Base-by-base conservation (phyloP, 2,797 vertebrate species). In the Vespertilio murinus region DNA sequence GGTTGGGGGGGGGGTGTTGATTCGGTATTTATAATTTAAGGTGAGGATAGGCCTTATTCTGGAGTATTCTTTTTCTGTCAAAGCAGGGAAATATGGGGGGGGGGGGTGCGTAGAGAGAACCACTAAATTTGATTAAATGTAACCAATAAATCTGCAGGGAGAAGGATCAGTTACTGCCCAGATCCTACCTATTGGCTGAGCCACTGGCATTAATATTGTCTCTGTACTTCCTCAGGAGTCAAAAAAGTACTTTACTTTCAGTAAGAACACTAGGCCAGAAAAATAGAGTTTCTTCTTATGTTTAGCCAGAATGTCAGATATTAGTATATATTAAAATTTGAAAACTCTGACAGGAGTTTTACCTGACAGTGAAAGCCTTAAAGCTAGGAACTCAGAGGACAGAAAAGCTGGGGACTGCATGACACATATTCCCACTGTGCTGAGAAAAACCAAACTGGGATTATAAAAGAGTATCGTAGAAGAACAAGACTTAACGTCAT, bases 281-380 rank as follows among this genome's bases (percentile, higher is more conserved):
- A 90, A 25, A 42, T 2, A 90, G 20, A 18, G 52, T 74, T 59
- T 93, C 47, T 69, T 54, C 35, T 78, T 28, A 69, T 23, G 25
- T 49, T 42, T 71, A 81, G 20, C 30, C 59, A 79, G 10, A 71
- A 93, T 93, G 35, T 92, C 61, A 95, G 73, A 77, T 40, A 42
- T 54, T 85, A 80, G 52, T 40, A 54, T 59, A 23, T 64, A 88
- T 94, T 69, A 93, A 79, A 61, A 93, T 92, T 17, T 96, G 67
- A 92, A 90, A 95, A 95, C 35, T 38, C 33, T 30, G 49, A 79
- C 0, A 30, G 47, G 23, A 33, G 16, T 81, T 93, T 59, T 88
- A 65, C 30, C 28, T 75, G 70, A 95, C 14, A 49, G 52, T 56
- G 30, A 94, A 92, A 92, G 54, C 49, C 65, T 93, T 73, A 93